These are phyloP conservation scores for Rissa tridactyla DNA, from an alignment of 2,113 vertebrate genomes.

Conservation along the genomic window DNA sequence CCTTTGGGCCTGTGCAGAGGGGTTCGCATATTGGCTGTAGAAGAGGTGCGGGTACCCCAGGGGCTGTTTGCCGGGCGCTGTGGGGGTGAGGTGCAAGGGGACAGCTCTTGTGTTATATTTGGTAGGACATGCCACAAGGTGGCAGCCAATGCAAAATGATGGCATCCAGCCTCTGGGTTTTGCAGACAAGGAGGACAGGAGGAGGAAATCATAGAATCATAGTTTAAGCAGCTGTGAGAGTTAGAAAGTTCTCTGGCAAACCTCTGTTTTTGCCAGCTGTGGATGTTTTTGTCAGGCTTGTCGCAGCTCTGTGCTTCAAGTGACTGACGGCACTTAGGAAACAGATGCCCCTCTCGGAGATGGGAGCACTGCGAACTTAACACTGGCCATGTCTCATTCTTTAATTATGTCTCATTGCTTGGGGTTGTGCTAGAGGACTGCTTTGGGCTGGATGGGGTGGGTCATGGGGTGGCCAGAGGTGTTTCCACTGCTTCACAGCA, in stretches of 20 bases:
- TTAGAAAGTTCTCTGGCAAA: slow-evolving; percentile 31
- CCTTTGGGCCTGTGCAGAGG: not conserved
- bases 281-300: slow-evolving; percentile 34
- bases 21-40: not conserved
- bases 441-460: not conserved
- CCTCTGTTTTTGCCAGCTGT: slow-evolving; percentile 74
- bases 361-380: not conserved
- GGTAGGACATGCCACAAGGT: slow-evolving; percentile 42
- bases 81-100: not conserved
- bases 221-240: slow-evolving; percentile 43
- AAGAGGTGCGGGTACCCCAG: fast-evolving
- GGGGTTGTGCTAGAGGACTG: not conserved
- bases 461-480: not conserved
- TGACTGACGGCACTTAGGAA: slow-evolving; percentile 59
- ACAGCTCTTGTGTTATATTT: not conserved
- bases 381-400: not conserved
- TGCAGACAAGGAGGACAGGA: not conserved
- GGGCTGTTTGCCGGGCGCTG: fast-evolving
- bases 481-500: not conserved
- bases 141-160: slow-evolving; percentile 66
- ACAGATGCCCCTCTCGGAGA: not conserved
- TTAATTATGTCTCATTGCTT: not conserved
- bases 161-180: not conserved
- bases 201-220: not conserved
- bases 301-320: slow-evolving; percentile 52